Evolutionary conservation across 2,113 vertebrate species (phyloP), one percentile per base, ranked within the genome.

Genomic region (Phyllostomus discolor): DNA sequence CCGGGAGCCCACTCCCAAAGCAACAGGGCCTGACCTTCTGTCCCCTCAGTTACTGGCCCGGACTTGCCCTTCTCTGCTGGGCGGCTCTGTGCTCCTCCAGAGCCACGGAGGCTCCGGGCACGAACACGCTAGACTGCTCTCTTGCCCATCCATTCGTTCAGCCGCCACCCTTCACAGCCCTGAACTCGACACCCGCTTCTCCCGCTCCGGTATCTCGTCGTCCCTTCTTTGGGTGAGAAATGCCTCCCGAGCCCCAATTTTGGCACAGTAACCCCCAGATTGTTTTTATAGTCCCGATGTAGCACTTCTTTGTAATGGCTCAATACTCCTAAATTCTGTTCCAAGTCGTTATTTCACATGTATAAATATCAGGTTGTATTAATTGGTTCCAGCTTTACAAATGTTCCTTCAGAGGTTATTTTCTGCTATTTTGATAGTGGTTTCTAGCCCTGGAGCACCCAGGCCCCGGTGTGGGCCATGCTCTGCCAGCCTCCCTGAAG

Each of bases 321-420:
- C 76, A 38, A 91, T 96, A 95, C 64, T 95, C 69, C 88, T 79
- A 85, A 90, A 73, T 95, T 96, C 80, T 66, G 82, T 93, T 97
- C 97, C 96, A 96, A 97, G 96, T 89, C 93, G 67, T 96, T 96
- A 97, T 96, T 97, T 96, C 87, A 96, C 94, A 94, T 96, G 94
- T 96, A 95, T 93, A 97, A 96, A 96, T 95, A 97, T 97, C 94
- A 78, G 87, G 88, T 95, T 97, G 95, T 96, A 96, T 98, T 97
- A 97, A 97, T 98, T 97, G 96, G 96, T 93, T 97, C 97, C 97
- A 97, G 97, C 94, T 97, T 96, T 95, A 67, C 93, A 95, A 97
- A 95, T 87, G 82, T 96, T 96, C 97, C 87, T 87, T 88, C 69
- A 5, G 73, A 88, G 82, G 81, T 79, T 82, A 94, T 89, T 95